Evolutionary conservation across 2,888 invertebrate species (phyloP), one percentile per base, ranked within the genome.

Genomic region (Archaeoteleia sp.): DNA sequence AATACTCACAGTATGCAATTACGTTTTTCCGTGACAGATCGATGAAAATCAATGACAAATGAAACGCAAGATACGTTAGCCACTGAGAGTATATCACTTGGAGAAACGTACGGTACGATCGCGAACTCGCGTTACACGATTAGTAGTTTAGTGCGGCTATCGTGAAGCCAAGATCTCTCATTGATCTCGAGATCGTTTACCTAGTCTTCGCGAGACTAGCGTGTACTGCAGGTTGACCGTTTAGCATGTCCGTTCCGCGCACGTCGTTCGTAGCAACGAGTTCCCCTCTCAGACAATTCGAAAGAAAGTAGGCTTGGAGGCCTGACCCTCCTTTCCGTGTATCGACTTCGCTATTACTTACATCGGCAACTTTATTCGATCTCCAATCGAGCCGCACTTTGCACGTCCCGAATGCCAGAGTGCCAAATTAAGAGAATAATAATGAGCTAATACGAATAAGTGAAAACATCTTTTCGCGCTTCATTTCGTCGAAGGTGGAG

Each of bases 261-360:
- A 58, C 66, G 62, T 53, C 66, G 61, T 61, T 67, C 65, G 48
- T 60, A 65, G 60, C 49, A 63, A 55, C 57, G 48, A 49, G 57
- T 71, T 68, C 67, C 67, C 71, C 65, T 68, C 63, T 68, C 68
- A 61, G 58, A 65, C 68, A 60, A 69, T 67, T 40, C 57, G 58
- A 71, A 81, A 80, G 81, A 81, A 81, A 81, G 81, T 81, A 81
- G 81, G 81, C 80, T 80, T 76, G 77, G 70, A 60, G 54, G 55
- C 48, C 74, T 77, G 77, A 73, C 72, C 74, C 77, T 77, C 74
- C 70, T 67, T 74, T 76, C 75, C 74, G 77, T 79, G 77, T 73
- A 76, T 78, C 76, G 74, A 77, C 78, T 78, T 76, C 72, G 58
- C 78, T 65, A 69, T 69, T 63, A 60, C 68, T 63, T 60, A 63